Base-by-base conservation (phyloP, 1,140 invertebrate genomes). In the Ruditapes philippinarum region DNA sequence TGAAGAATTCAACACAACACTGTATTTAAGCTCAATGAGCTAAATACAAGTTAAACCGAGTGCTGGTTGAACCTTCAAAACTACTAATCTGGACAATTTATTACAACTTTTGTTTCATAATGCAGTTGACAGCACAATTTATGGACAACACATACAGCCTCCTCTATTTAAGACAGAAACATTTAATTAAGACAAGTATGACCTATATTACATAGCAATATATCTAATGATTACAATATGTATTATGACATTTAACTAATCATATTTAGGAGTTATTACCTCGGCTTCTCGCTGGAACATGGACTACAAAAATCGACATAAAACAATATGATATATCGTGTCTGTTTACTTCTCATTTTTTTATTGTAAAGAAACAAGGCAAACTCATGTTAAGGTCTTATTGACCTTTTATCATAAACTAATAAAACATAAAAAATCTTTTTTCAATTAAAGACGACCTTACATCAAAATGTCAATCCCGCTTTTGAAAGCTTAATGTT, bases 241-340 rank as follows among this genome's bases (percentile, higher is more conserved):
- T 38, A 70, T 22, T 11, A 28, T 70, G 65, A 70, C 65, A 70
- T 70, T 70, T 70, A 70, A 19, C 65, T 70, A 70, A 28, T 70
- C 60, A 65, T 65, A 70, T 9, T 33, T 1, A 28, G 9, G 65
- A 70, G 36, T 70, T 40, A 70, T 70, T 70, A 70, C 65, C 65
- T 70, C 22, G 65, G 65, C 65, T 70, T 70, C 17, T 70, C 14
- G 33, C 65, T 70, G 65, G 33, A 70, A 70, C 65, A 70, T 70
- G 65, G 65, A 38, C 65, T 70, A 70, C 65, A 70, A 70, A 70
- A 70, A 70, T 70, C 38, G 65, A 70, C 36, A 70, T 70, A 33
- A 70, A 70, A 70, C 33, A 70, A 70, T n/a, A n/a, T 70, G 65
- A 70, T 70, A 5, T 36, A 62, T 62, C 25, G n/a, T 62, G 14